Percentiles rank a stretch among this genome's conserved stretches.
Conservation (phyloP, 2,797 vertebrate genomes). For the Perdix hodgsoniae region DNA sequence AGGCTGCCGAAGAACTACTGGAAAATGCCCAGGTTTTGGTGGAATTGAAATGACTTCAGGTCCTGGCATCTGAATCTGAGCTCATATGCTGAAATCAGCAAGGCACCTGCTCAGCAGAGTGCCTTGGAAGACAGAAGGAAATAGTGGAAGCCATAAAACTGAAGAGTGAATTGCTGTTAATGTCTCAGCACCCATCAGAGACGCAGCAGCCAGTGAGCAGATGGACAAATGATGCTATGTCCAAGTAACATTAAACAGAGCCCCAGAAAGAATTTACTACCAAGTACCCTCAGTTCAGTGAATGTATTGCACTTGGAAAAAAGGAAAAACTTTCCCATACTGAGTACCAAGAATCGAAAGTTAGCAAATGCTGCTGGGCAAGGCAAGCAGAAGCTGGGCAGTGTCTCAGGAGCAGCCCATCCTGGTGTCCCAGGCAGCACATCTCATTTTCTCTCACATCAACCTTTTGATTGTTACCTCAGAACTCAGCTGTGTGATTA, state of each 20-base stretch:
- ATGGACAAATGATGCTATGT: not conserved
- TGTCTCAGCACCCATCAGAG: not conserved
- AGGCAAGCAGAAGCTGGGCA: not conserved
- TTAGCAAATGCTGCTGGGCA: not conserved
- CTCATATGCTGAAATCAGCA: not conserved
- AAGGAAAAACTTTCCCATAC: not conserved
- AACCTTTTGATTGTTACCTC: not conserved
- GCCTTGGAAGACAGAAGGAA: not conserved
- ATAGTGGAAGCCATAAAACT: not conserved
- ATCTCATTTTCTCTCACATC: not conserved
- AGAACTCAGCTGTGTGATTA: not conserved
- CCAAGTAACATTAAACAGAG: not conserved
- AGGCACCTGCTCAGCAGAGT: not conserved
- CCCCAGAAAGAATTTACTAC: not conserved
- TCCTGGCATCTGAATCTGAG: not conserved
- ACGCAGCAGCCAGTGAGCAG: not conserved
- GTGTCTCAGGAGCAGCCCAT: not conserved
- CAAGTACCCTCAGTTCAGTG: not conserved
- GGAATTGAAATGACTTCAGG: not conserved
- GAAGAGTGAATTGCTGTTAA: not conserved
- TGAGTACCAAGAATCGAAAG: not conserved
- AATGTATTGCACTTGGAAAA: conserved; percentile 18
- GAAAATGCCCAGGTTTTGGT: not conserved
- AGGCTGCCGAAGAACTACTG: not conserved
- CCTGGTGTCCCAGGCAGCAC: conserved; percentile 1